Conservation (phyloP, 2,888 invertebrate genomes). For the Tetranychus piercei region DNA sequence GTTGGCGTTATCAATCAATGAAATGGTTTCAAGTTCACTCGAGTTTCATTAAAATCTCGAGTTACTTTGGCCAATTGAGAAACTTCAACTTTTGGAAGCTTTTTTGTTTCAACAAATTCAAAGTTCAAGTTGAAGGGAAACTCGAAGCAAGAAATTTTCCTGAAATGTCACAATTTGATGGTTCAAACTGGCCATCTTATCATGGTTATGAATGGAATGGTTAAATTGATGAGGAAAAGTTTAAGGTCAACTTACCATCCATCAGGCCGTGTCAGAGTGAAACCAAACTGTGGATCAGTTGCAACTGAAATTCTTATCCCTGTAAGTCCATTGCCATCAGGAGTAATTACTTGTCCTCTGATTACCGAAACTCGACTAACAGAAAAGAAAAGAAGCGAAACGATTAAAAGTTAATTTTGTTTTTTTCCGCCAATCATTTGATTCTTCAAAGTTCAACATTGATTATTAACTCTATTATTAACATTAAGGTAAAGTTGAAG, state of each 20-base stretch:
- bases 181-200: not conserved
- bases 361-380: conserved; percentile 87
- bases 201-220: not conserved
- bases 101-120: no score
- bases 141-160: not conserved
- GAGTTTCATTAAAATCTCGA: no score
- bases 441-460: no score
- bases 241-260: conserved; percentile 28
- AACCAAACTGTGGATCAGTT: conserved; percentile 72
- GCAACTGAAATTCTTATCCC: conserved; percentile 88
- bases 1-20: no score
- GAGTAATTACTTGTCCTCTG: conserved; percentile 76
- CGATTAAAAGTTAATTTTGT: no score
- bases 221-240: not conserved
- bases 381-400: not conserved
- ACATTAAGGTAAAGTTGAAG: no score
- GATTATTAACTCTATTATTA: no score
- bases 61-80: no score
- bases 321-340: conserved; percentile 75
- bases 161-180: not conserved
- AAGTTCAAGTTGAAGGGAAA: no score
- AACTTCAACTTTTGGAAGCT: no score
- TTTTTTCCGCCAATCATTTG: no score
- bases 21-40: no score
- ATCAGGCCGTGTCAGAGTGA: conserved; percentile 51